A percentile compares a stretch with the other conserved stretches of the same genome.
Evolutionary conservation across 2,797 vertebrate species (phyloP).

Genomic region (Pyrocephalus nanus): DNA sequence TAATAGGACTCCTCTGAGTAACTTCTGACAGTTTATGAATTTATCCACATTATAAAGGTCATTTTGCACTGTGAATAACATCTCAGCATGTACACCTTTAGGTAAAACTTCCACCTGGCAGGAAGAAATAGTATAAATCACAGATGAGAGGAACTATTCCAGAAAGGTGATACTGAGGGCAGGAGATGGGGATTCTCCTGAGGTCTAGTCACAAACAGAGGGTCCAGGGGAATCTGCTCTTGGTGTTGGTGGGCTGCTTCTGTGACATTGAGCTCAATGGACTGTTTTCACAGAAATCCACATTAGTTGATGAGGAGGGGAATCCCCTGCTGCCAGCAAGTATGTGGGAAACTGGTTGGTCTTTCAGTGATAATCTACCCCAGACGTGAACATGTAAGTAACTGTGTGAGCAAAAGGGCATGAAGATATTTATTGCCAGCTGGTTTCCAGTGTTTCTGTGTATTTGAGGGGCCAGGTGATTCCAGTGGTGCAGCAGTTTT

Average conservation of each 20-base stretch:
- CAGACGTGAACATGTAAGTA: neutral
- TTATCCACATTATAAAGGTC: too few relatives aligned
- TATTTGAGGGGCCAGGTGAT: neutral
- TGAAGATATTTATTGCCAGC: rapidly evolving
- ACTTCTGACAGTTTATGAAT: too few relatives aligned
- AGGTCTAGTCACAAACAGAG: neutral
- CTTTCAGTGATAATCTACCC: neutral
- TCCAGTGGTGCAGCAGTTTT: rapidly evolving
- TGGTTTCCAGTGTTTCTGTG: neutral
- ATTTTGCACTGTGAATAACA: too few relatives aligned
- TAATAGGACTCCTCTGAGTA: too few relatives aligned
- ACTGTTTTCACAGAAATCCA: neutral
- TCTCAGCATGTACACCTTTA: neutral
- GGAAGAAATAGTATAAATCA: neutral
- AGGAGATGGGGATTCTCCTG: neutral
- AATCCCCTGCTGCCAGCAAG: neutral
- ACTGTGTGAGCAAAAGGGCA: neutral
- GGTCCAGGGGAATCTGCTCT: neutral
- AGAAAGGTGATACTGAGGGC: neutral
- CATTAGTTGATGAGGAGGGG: neutral
- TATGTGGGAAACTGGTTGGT: neutral
- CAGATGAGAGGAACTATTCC: neutral
- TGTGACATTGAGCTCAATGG: neutral
- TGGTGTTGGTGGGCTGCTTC: neutral
- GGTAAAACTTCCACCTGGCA: neutral